Evolutionary conservation across 2,113 vertebrate genomes (phyloP), one percentile per base, ranked within the genome.

Genomic region (Anthoscopus minutus): DNA sequence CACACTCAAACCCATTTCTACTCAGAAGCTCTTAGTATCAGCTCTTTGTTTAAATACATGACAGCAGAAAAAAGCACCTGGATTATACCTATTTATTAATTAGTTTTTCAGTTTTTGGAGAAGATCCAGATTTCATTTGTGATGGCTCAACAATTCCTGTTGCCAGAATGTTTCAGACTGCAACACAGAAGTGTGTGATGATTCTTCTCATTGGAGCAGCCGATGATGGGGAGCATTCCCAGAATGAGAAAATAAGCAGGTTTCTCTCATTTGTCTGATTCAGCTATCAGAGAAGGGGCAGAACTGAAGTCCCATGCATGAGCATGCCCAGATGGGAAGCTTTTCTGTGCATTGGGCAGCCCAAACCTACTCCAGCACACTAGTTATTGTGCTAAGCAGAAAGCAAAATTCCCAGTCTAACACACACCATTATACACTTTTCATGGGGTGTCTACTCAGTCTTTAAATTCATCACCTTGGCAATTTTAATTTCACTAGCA

Each of bases 161-260:
- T 33, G 97, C 98, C 61, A 97, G 53, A 48, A 95, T 86, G 21
- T 97, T 98, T 89, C 98, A 98, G 88, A 93, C 93, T 25, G 30
- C 96, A 37, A 95, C 61, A 3, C 96, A 96, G 61, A 98, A 98
- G 86, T 98, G 93, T 11, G 97, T 98, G 95, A 95, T 98, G 94
- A 98, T 98, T 98, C 79, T 98, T 73, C 98, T 97, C 0, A 96
- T 98, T 5, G 98, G 98, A 28, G 95, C 96, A 6, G 97, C 97
- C 0, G 98, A 98, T 31, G 98, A 97, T 2, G 98, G 97, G 4
- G 98, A 98, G 15, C 98, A 98, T 76, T 98, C 98, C 37, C 98
- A 98, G 94, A 98, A 98, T 2, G 98, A 98, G 97, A 98, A 98
- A 51, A 98, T 98, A 89, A 98, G 98, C 98, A 98, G 98, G 98